These are phyloP conservation scores for Phortica magna DNA, from an alignment of 2,888 invertebrate species.

Conservation along the genomic window DNA sequence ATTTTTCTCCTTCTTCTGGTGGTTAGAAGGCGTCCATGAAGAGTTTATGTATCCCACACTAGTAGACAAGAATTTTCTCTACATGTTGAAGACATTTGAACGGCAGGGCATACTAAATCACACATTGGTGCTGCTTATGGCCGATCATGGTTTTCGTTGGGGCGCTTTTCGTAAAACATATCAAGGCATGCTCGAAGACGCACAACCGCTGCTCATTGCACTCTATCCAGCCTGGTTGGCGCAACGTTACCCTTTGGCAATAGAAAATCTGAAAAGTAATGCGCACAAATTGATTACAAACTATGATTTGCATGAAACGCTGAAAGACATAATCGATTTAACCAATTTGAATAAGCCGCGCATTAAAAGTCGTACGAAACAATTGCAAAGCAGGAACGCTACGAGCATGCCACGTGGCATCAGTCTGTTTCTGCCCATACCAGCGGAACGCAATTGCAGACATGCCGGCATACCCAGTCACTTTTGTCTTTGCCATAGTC, in stretches of 20 bases:
- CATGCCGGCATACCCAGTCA: slow-evolving; percentile 87
- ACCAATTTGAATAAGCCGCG: slow-evolving; percentile 77
- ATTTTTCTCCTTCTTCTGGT: slow-evolving; percentile 90
- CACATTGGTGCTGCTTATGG: slow-evolving; percentile 85
- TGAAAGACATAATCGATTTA: slow-evolving; percentile 83
- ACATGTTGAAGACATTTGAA: slow-evolving; percentile 59
- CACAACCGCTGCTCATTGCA: slow-evolving; percentile 88
- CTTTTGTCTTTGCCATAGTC: slow-evolving; percentile 88
- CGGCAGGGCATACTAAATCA: slow-evolving; percentile 79
- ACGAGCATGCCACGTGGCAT: slow-evolving; percentile 80
- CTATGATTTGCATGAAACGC: slow-evolving; percentile 89
- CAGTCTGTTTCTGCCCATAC: slow-evolving; percentile 87
- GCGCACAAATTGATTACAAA: slow-evolving; percentile 86
- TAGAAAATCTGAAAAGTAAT: slow-evolving; percentile 84
- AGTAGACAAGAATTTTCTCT: slow-evolving; percentile 80
- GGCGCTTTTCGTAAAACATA: slow-evolving; percentile 87
- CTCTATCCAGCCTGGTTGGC: slow-evolving; percentile 86
- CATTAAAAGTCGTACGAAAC: slow-evolving; percentile 72
- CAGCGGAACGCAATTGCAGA: slow-evolving; percentile 84
- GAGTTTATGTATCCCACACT: slow-evolving; percentile 86
- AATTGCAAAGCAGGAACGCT: slow-evolving; percentile 44
- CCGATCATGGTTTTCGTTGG: slow-evolving; percentile 93
- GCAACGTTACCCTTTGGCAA: slow-evolving; percentile 81
- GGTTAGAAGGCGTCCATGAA: slow-evolving; percentile 88
- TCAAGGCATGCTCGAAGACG: slow-evolving; percentile 90